Conservation (phyloP, 2,888 invertebrate species). For the Epinotia bilunana region DNA sequence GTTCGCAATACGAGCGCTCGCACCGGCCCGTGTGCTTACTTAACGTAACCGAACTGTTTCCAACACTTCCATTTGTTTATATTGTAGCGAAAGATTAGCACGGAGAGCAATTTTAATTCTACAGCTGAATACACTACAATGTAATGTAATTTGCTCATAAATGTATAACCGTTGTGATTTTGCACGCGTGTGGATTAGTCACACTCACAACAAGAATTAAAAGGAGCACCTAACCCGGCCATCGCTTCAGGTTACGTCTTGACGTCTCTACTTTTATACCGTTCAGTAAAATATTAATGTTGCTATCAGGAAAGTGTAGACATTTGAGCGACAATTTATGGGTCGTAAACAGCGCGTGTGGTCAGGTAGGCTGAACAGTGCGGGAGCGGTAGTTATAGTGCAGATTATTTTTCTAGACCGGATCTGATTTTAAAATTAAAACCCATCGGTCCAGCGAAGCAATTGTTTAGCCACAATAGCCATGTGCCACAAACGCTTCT, state of each 20-base stretch:
- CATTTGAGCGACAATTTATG: conserved; percentile 54
- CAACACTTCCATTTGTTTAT: conserved; percentile 45
- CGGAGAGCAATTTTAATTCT: conserved; percentile 30
- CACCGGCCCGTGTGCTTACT: conserved; percentile 25
- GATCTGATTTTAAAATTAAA: no score
- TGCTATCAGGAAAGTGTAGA: conserved; percentile 47
- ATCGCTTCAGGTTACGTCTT: conserved; percentile 55
- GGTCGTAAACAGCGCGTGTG: conserved; percentile 50
- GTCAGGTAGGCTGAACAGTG: conserved; percentile 28
- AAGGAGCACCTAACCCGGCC: conserved; percentile 60
- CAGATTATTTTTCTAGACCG: no score
- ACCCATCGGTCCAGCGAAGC: no score
- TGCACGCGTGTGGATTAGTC: conserved; percentile 57
- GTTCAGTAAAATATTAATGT: conserved; percentile 54
- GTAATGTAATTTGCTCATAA: conserved; percentile 31
- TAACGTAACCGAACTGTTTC: conserved; percentile 36
- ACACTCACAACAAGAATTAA: conserved; percentile 48
- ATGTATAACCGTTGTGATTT: conserved; percentile 21
- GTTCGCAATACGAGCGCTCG: conserved; percentile 55
- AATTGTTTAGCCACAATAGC: no score
- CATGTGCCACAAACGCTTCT: no score
- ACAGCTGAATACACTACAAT: conserved; percentile 28
- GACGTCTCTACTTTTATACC: conserved; percentile 58
- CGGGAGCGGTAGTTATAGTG: neutral
- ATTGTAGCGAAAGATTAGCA: conserved; percentile 44